Evolutionary conservation across 2,797 vertebrate species (phyloP), one percentile per base, ranked within the genome.

Genomic region (Alosa sapidissima): DNA sequence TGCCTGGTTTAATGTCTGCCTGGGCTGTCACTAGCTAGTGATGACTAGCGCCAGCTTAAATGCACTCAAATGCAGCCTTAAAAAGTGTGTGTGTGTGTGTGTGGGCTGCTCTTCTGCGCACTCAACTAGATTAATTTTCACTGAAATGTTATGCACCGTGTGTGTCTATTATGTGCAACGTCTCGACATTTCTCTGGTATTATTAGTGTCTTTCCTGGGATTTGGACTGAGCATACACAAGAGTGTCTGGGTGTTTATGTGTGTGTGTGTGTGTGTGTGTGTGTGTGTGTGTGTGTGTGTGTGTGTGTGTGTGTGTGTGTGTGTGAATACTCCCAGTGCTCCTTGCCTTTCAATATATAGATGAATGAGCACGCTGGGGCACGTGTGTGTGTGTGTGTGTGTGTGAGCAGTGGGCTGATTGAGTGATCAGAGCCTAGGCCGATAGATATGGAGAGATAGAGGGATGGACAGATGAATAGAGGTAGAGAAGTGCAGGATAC

Each of bases 251-350:
- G 49, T 10, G 8, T 51, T 1, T 51, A 14, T n/a, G 55, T 36
- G 33, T 47, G 52, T 60, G 52, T 60, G 28, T 83, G 52, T 65
- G 49, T 81, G 81, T 81, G 19, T 81, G 62, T 68, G 62, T 68
- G 24, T 68, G 9, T 68, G 62, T 68, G 62, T 68, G 62, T 33
- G 62, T 68, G 24, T 68, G 62, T 68, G 62, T 68, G 24, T 68
- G 62, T 68, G 62, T 28, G 28, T 28, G 28, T 28, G 28, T 28
- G 28, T 28, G 28, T 28, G 28, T 28, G 28, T 28, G 28, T 28
- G 28, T 41, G 41, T 41, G 41, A 41, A 41, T 41, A 41, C 41
- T 41, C 41, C 41, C 41, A 41, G 41, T 41, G 41, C 41, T 41
- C 21, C 55, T 4, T 55, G 52, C 52, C 52, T 55, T 55, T 55